Evolutionary conservation across 2,113 vertebrate species (phyloP).

Genomic region (Neolamprologus tretocephalus): DNA sequence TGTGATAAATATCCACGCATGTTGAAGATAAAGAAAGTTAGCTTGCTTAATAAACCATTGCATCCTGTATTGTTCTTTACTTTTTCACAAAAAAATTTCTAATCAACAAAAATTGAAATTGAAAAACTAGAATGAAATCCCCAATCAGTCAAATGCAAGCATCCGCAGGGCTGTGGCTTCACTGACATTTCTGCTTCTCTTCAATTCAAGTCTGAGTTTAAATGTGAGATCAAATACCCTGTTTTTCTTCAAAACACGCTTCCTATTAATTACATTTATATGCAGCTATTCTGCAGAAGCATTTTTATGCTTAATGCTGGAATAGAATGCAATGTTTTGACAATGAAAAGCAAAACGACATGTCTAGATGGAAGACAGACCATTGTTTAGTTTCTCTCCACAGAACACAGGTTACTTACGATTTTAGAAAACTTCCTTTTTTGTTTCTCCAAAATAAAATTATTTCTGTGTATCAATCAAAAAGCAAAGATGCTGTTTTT

Average conservation of each 20-base stretch:
- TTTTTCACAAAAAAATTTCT: neutral
- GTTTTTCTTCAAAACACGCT: neutral
- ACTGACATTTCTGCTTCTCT: neutral
- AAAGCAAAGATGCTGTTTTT: accelerated
- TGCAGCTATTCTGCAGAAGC: neutral
- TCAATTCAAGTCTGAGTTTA: neutral
- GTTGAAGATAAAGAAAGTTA: constrained; percentile 19
- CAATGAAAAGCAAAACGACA: neutral
- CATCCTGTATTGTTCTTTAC: neutral
- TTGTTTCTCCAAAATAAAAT: neutral
- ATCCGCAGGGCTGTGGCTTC: neutral
- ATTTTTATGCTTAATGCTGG: neutral
- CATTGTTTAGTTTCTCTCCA: neutral
- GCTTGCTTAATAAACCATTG: neutral
- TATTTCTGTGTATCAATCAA: neutral
- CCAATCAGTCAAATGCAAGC: neutral
- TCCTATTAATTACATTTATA: neutral
- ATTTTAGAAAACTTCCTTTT: neutral
- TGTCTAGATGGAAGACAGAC: neutral
- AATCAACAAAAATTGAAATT: neutral
- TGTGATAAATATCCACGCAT: constrained; percentile 8
- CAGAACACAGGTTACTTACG: neutral
- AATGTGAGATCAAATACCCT: neutral
- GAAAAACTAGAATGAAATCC: neutral
- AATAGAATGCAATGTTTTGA: neutral